These are phyloP conservation scores for Drosophila seguyi DNA, from an alignment of 1,140 invertebrate species.

Conservation along the genomic window DNA sequence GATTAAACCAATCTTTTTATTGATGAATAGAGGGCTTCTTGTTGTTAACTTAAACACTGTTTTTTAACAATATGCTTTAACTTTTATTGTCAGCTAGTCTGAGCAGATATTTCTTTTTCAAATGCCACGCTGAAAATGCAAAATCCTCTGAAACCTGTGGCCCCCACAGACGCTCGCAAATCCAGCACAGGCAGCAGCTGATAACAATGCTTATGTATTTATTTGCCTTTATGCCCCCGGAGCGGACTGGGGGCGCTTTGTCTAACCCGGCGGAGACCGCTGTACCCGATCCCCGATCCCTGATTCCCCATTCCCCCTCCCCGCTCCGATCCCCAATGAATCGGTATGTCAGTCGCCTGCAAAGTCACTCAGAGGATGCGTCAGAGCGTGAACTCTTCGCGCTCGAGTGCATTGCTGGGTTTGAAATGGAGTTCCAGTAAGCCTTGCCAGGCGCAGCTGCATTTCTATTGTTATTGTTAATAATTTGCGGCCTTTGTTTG, in stretches of 20 bases:
- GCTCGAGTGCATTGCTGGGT: slow-evolving; percentile 58
- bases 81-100: neutral
- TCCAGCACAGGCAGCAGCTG: slow-evolving; percentile 29
- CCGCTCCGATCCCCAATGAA: slow-evolving; percentile 24
- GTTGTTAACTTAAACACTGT: neutral
- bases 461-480: slow-evolving; percentile 78
- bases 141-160: slow-evolving; percentile 27
- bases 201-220: slow-evolving; percentile 59
- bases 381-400: slow-evolving; percentile 71
- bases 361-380: slow-evolving; percentile 72
- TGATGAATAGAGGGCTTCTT: neutral
- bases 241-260: slow-evolving; percentile 30
- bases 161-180: slow-evolving; percentile 48
- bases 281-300: slow-evolving; percentile 7
- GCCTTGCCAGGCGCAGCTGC: slow-evolving; percentile 39
- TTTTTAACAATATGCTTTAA: neutral
- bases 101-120: neutral
- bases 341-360: slow-evolving; percentile 43
- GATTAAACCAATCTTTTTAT: neutral
- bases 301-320: too few relatives aligned
- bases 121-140: neutral
- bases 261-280: neutral
- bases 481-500: slow-evolving; percentile 71
- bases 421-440: slow-evolving; percentile 56
- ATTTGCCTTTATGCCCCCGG: slow-evolving; percentile 65